phyloP scores from a whole-genome alignment of 23 tunicate species.

The Corella eumyota region DNA sequence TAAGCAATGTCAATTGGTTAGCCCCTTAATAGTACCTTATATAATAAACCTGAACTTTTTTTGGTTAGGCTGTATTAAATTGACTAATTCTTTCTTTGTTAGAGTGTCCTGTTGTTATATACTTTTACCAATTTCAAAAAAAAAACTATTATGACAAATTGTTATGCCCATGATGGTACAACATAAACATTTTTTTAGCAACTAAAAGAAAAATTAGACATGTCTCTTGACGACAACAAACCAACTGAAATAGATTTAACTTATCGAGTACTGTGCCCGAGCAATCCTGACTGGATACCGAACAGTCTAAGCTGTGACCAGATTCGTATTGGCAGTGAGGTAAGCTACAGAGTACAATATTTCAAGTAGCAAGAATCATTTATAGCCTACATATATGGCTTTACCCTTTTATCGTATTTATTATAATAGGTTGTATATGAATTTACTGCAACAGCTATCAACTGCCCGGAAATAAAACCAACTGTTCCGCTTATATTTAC shows the following conservation, averaged over 20 bases:
- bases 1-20: too few relatives aligned
- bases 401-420: too few relatives aligned
- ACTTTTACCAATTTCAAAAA: too few relatives aligned
- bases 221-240: constrained; percentile 36
- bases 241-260: constrained; percentile 30
- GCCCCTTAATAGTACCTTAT: too few relatives aligned
- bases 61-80: too few relatives aligned
- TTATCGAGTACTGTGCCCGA: constrained; percentile 44
- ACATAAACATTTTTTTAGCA: constrained; percentile 45
- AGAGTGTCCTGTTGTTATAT: too few relatives aligned
- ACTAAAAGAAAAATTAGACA: constrained; percentile 58
- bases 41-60: too few relatives aligned
- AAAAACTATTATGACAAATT: too few relatives aligned
- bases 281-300: constrained; percentile 15
- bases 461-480: constrained; percentile 22
- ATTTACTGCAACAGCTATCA: constrained; percentile 47
- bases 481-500: constrained; percentile 39
- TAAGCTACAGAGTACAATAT: neutral
- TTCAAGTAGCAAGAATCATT: too few relatives aligned
- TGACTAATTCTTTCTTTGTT: too few relatives aligned
- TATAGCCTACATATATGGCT: too few relatives aligned
- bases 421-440: constrained; percentile 41
- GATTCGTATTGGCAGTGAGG: constrained; percentile 77
- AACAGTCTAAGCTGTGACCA: constrained; percentile 48
- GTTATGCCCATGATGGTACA: too few relatives aligned